A percentile compares a stretch with the other conserved stretches of the same genome.
Conservation (phyloP, 2,888 invertebrate genomes). For the Endomychus coccineus region DNA sequence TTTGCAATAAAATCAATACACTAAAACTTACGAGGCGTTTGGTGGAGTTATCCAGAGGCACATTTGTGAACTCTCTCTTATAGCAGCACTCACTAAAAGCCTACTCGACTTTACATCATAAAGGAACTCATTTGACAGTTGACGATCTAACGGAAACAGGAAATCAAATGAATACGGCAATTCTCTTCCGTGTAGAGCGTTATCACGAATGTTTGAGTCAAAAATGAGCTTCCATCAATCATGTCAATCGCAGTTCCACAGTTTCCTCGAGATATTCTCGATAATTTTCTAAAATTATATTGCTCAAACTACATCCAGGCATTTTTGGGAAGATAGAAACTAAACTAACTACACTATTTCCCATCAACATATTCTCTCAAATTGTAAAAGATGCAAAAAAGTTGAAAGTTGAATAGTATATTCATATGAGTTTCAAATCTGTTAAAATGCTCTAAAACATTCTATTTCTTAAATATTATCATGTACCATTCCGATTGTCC, state of each 20-base stretch:
- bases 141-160: conserved; percentile 26
- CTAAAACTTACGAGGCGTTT: conserved; percentile 39
- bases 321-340: too few relatives aligned
- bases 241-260: conserved; percentile 13
- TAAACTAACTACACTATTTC: too few relatives aligned
- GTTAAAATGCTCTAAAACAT: too few relatives aligned
- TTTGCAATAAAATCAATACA: conserved; percentile 41
- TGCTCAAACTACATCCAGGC: too few relatives aligned
- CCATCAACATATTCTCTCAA: too few relatives aligned
- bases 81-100: conserved; percentile 32
- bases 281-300: too few relatives aligned
- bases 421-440: too few relatives aligned
- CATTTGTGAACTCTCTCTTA: conserved; percentile 32
- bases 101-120: conserved; percentile 31
- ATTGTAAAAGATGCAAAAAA: too few relatives aligned
- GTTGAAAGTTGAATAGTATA: too few relatives aligned
- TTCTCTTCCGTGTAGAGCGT: conserved; percentile 23
- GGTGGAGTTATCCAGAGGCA: conserved; percentile 27
- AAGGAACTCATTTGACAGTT: conserved; percentile 27
- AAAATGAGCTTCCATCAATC: conserved; percentile 14
- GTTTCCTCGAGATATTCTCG: too few relatives aligned
- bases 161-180: conserved; percentile 31
- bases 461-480: too few relatives aligned
- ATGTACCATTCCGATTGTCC: too few relatives aligned
- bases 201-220: conserved; percentile 15